Evolutionary conservation across 2,113 vertebrate species (phyloP), one percentile per base, ranked within the genome.

Genomic region (Pterocles gutturalis): DNA sequence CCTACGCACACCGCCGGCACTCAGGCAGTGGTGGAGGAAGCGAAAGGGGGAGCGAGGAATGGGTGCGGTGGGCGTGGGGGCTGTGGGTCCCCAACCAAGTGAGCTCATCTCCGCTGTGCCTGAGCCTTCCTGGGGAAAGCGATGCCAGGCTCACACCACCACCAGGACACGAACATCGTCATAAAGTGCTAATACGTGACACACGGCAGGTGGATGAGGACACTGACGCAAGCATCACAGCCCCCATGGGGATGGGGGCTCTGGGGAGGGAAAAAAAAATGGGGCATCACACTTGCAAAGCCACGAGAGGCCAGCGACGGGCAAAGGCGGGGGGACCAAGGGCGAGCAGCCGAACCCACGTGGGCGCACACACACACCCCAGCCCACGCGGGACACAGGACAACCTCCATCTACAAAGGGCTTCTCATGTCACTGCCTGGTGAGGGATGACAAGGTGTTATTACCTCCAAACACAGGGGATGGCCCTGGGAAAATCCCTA

Each of bases 151-250:
- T 67, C 77, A 58, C 1, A 0, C 61, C 17, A 11, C 28, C 72
- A 21, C 51, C 4, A 5, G 61, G 62, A 78, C 82, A 17, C 0
- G 3, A 28, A 76, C 66, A 36, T 22, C 81, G 36, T 41, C 90
- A 66, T 96, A 97, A 98, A 98, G 97, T 97, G 96, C 96, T 89
- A 81, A 78, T 12, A 11, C 3, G 2, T 51, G 88, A 65, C 53
- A 62, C 25, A 3, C 5, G 82, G 54, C 92, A 55, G 71, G 88
- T 80, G 26, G 77, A 65, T 18, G 10, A 75, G 83, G 60, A 55
- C 57, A 87, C 8, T 0, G 2, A 78, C 21, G 58, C 75, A 65
- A 85, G 87, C 70, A 17, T 2, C 77, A 26, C 83, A 71, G 49
- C 45, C 71, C 61, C 33, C 1, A 0, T 0, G 0, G 58, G 62